Base-by-base conservation (phyloP, 37 sponge, comb jelly and placozoan genomes). In the Mnemiopsis leidyi region DNA sequence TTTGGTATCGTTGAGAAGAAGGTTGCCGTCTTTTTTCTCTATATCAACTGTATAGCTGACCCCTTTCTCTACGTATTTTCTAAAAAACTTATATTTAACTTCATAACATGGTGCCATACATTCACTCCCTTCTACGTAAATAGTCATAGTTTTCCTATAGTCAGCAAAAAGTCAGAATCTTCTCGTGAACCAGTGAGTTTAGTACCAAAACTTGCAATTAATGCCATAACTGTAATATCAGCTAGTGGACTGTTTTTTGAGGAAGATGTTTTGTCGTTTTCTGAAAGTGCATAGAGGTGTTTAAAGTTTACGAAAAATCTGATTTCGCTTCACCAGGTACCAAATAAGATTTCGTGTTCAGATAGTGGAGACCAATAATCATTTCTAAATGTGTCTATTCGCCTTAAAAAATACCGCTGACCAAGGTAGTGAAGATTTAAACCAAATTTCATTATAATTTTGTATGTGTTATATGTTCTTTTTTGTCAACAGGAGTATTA, bases 1-100 rank as follows among this genome's bases (percentile, higher is more conserved):
- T 16, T 32, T 32, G 35, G 20, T 0, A 32, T 32, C 0, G 20
- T 33, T 28, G 35, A 28, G 3, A 77, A 32, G 79, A 77, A 32
- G 79, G 9, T 77, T 20, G 30, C 79, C 9, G 36, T 34, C 20
- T 0, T 34, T 2, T 32, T 77, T 36, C 79, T 77, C 36, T 77
- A 77, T 36, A 77, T 32, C 1, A 77, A 77, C 79, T 77, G 79
- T 36, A 77, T 77, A 26, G 32, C 79, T 28, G 79, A 77, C 32
- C 79, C 79, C 18, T 32, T 77, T 34, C 79, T 77, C 79, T 77
- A 77, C 36, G 33, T 32, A 33, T 77, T 20, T 36, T 77, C 79
- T 1, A 48, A 48, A 48, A 48, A 48, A 48, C 5, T 48, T 5
- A 48, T 48, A 48, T 48, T 13, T 5, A 48, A 48, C 61, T 18